phyloP scores from a whole-genome alignment of 1,140 invertebrate genomes.

The Acyrthosiphon pisum region DNA sequence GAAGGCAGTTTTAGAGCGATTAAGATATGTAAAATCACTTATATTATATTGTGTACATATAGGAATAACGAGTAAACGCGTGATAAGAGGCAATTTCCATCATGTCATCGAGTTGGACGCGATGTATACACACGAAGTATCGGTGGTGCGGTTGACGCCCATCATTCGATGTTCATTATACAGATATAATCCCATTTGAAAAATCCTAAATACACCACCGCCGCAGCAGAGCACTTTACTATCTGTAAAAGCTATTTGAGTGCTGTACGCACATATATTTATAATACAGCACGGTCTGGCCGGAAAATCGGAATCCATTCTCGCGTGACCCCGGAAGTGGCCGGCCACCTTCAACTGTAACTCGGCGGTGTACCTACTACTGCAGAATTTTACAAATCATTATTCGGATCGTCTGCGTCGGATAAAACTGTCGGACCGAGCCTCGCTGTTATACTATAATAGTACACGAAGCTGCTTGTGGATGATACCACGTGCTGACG shows the following conservation, averaged over 20 bases:
- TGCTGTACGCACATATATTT: background rate
- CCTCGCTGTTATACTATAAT: background rate
- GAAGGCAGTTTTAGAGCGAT: background rate
- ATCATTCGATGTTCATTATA: background rate
- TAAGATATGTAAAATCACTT: background rate
- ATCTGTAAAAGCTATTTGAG: too few species aligned
- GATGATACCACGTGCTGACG: background rate
- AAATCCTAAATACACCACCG: background rate
- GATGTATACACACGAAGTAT: background rate
- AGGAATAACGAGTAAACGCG: background rate
- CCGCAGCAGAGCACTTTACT: too few species aligned
- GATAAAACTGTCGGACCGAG: background rate
- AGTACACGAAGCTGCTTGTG: background rate
- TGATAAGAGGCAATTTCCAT: background rate
- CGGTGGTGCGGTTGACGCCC: background rate
- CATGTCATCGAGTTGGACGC: background rate
- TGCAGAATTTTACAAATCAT: background rate
- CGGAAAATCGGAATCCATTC: background rate
- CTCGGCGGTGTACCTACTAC: background rate
- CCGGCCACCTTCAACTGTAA: background rate
- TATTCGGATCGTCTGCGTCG: background rate
- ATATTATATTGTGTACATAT: background rate
- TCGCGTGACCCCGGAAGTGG: slow-evolving; percentile 7
- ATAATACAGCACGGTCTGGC: background rate
- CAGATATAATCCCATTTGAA: background rate